Percentiles rank a stretch among this genome's conserved stretches.
Evolutionary conservation across 2,888 invertebrate species (phyloP).

Genomic region (Junonia oenone): DNA sequence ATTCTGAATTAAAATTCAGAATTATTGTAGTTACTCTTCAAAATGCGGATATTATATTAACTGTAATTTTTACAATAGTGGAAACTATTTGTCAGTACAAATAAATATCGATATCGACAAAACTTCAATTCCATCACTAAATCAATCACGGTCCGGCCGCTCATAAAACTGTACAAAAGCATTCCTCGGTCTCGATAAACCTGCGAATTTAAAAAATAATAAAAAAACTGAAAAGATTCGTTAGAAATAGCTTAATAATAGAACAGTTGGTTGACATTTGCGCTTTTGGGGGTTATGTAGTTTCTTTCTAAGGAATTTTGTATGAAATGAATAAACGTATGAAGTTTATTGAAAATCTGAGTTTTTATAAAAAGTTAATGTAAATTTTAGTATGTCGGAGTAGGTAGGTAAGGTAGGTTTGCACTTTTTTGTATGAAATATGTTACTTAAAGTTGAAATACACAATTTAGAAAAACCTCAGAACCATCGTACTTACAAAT

Average conservation of each 20-base stretch:
- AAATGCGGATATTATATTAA: too few species aligned
- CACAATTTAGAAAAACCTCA: too few species aligned
- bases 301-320: not conserved
- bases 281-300: not conserved
- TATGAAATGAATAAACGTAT: too few species aligned
- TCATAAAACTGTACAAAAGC: constrained; percentile 23
- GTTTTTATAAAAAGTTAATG: too few species aligned
- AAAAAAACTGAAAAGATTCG: not conserved
- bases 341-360: not conserved
- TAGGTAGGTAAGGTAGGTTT: too few species aligned
- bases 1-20: too few species aligned
- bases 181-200: constrained; percentile 11
- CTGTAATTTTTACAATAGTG: not conserved
- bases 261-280: not conserved
- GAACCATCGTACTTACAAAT: too few species aligned
- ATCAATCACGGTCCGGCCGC: constrained; percentile 8
- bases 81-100: not conserved
- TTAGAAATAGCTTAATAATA: not conserved
- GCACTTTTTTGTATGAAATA: too few species aligned
- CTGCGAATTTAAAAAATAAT: constrained; percentile 3
- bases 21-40: too few species aligned
- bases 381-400: too few species aligned
- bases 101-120: constrained; percentile 9
- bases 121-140: constrained; percentile 7
- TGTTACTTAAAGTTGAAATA: too few species aligned